Conservation (phyloP, 2,888 invertebrate species). For the Alloplasta piceator region DNA sequence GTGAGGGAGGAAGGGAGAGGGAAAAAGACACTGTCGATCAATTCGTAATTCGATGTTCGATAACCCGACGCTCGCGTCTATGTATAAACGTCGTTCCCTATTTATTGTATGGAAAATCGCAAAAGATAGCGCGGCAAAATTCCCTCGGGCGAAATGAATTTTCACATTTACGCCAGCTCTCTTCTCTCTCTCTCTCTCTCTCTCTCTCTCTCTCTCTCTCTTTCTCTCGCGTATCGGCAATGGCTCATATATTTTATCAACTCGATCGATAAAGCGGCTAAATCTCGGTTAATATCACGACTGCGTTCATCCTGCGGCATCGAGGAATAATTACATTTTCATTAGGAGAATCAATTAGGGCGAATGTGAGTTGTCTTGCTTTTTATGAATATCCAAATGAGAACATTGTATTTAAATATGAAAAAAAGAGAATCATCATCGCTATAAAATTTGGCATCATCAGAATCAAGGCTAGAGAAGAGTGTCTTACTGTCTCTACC, state of each 20-base stretch:
- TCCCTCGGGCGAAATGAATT: slow-evolving; percentile 50
- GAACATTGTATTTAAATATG: too few species aligned
- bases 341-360: not conserved
- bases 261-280: slow-evolving; percentile 24
- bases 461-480: too few species aligned
- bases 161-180: slow-evolving; percentile 31
- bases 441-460: too few species aligned
- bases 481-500: too few species aligned
- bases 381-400: too few species aligned
- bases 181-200: not conserved
- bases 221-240: not conserved
- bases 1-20: slow-evolving; percentile 13
- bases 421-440: too few species aligned
- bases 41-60: slow-evolving; percentile 56
- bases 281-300: not conserved
- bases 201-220: slow-evolving; percentile 18
- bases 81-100: slow-evolving; percentile 33
- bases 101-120: slow-evolving; percentile 27
- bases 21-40: slow-evolving; percentile 33
- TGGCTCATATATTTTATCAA: slow-evolving; percentile 14
- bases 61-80: slow-evolving; percentile 39
- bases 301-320: not conserved
- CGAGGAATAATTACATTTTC: slow-evolving; percentile 28
- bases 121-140: not conserved
- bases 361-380: too few species aligned